Base-by-base conservation (phyloP, 2,797 vertebrate species). In the Euphonia xanthogaster region DNA sequence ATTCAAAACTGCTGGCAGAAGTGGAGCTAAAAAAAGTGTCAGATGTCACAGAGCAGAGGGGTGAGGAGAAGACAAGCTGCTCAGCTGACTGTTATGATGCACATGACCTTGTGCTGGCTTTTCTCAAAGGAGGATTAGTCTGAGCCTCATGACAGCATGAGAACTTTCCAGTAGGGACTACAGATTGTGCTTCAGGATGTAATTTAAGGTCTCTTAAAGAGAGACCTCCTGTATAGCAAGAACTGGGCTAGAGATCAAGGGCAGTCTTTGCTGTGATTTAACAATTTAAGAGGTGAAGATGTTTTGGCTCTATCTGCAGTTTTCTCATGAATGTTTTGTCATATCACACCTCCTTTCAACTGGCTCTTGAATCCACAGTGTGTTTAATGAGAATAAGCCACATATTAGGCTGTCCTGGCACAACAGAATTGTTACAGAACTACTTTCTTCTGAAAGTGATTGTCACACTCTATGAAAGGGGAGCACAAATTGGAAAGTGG, bases 1-100 rank as follows among this genome's bases (percentile, higher is more conserved):
- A 63, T 47, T 89, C 65, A 73, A 85, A 94, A 60, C 81, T 75
- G n/a, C 73, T 91, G 84, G 78, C 65, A 95, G 84, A 54, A 87
- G 65, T 8, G 44, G n/a, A 86, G 57, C 72, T 83, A 10, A 67
- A 63, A 60, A 67, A 76, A 68, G 67, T 85, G 84, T 89, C 61
- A 80, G 86, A 67, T 89, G 84, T 94, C 78, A 50, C 76, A 62
- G 66, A 74, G 79, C 58, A 58, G 72, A 45, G 62, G 65, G 75
- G 30, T 62, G 87, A 75, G 30, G 66, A 92, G 85, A 53, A 55
- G 89, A 75, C 51, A 83, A 84, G 85, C 73, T 78, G 91, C 87
- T 93, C 84, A 66, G 90, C 84, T 58, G 61, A 57, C 54, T 78
- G 25, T n/a, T 72, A 3, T 13, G 68, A 72, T 6, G 22, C 76